Evolutionary conservation across 2,113 vertebrate genomes (phyloP), one percentile per base, ranked within the genome.

Genomic region (Microcebus murinus): DNA sequence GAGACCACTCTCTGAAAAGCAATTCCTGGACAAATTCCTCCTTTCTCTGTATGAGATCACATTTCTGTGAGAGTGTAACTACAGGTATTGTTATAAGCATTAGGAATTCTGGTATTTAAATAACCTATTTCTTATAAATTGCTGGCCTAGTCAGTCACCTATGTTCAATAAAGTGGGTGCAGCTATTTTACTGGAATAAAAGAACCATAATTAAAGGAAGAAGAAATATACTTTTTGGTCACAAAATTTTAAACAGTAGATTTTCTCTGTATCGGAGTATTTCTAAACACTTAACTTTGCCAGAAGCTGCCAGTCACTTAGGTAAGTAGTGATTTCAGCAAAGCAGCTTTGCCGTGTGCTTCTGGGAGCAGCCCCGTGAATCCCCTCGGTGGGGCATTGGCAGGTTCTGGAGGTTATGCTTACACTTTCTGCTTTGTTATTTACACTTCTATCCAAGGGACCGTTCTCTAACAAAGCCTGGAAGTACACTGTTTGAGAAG

Each of bases 241-340:
- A 87, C 52, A 76, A 1, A 34, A n/a, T 48, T 57, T 70, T 81
- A 68, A 89, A 68, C 65, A 74, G 7, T 25, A 70, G 57, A 29
- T 79, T 91, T 48, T 63, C 68, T 82, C 74, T 88, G 0, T 70
- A 0, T 73, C 71, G 68, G 79, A 68, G 52, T 50, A 27, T 95
- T 96, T 34, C 74, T 91, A 94, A 96, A 97, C 76, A 76, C 76
- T 45, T 79, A 67, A n/a, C 36, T 88, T 31, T 95, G 67, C 80
- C 94, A 83, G 95, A 90, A 63, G 97, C 83, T 80, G 70, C 94
- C 77, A 71, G 81, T 96, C 79, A 6, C 70, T 96, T 82, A 83
- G 98, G 98, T 98, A 98, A 98, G 98, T 98, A 97, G 91, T 21
- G 27, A 36, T 36, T 91, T 87, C 67, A 6, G 73, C 3, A 14